Evolutionary conservation across 2,113 vertebrate genomes (phyloP), one percentile per base, ranked within the genome.

Genomic region (Stigmatopora nigra): DNA sequence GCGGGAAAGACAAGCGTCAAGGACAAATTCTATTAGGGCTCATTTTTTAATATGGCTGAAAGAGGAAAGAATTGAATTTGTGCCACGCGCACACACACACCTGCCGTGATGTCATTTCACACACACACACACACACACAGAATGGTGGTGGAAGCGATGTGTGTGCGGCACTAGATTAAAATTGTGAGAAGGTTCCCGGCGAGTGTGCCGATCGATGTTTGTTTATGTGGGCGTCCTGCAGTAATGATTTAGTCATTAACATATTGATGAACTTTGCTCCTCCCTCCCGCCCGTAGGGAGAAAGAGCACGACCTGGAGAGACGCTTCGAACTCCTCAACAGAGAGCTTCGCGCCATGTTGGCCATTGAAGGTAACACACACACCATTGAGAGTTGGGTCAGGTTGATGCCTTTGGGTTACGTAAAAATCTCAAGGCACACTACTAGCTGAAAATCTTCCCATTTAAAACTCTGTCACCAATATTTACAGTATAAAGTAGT

Each of bases 221-320:
- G 88, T 93, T 97, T 56, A 56, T 56, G 93, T 92, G 93, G 94
- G 92, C 92, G 93, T 91, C 93, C 95, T 90, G 91, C 92, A 93
- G 2, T 98, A 98, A 98, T 98, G 96, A 98, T 99, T 97, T 95
- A 93, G 92, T 95, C 91, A 99, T 99, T 98, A 98, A 92, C 94
- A 96, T 98, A 98, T 99, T 97, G 95, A 98, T 97, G 95, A 95
- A 94, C 94, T 95, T 95, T 94, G 84, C 67, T 76, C 35, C 47
- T n/a, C 14, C 35, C 47, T 48, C 59, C 59, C 59, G 59, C 59
- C 59, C 45, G 67, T 92, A 99, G 97, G 95, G 97, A 99, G 92
- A 99, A 98, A 84, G 97, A 99, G 87, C 97, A 99, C 65, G 97
- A 99, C 92, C 93, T 99, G 85, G 97, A 99, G 92, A 92, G 97